Evolutionary conservation across 1,140 invertebrate species (phyloP), one percentile per base, ranked within the genome.

Genomic region (Babylonia areolata): DNA sequence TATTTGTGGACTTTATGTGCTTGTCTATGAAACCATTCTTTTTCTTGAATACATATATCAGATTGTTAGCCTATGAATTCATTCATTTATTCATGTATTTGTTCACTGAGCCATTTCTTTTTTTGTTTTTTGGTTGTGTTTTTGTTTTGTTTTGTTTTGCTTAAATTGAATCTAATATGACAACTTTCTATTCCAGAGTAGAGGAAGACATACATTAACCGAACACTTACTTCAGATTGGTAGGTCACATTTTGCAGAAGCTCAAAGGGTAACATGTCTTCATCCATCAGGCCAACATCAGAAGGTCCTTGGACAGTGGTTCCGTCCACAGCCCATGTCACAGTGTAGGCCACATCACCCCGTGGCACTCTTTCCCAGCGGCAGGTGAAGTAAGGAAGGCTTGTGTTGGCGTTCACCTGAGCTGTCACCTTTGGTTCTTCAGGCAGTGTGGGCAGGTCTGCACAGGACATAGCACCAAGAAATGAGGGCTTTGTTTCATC

Each of bases 391-490:
- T 78, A 39, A 28, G 88, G 39, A 5, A 42, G 69, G 46, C 69
- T 88, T 5, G 33, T 84, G 28, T 79, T 84, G 33, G 84, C 73
- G 37, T 89, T 69, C 35, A 83, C 87, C 1, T 73, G 39, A 12
- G 88, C 88, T 39, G 35, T 54, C 12, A 91, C 77, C 33, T 33
- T 71, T 31, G 90, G 90, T 33, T 46, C 31, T 12, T 87, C 40
- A 28, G 85, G 35, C 31, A 91, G 82, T 42, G 87, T 85, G 39
- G 90, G 90, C 40, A 89, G 78, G 33, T 90, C 90, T 91, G 85
- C 28, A 58, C 77, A 78, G 37, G 39, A 46, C 3, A 82, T 71
- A 9, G 71, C n/a, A 31, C 23, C 12, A 77, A 17, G 46, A 51
- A 51, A 17, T 51, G 46, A 51, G 0, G 46, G 17, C 9, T 51